A percentile compares a stretch with the other conserved stretches of the same genome.
Conservation (phyloP, 2,888 invertebrate genomes). For the Rhagonycha fulva region DNA sequence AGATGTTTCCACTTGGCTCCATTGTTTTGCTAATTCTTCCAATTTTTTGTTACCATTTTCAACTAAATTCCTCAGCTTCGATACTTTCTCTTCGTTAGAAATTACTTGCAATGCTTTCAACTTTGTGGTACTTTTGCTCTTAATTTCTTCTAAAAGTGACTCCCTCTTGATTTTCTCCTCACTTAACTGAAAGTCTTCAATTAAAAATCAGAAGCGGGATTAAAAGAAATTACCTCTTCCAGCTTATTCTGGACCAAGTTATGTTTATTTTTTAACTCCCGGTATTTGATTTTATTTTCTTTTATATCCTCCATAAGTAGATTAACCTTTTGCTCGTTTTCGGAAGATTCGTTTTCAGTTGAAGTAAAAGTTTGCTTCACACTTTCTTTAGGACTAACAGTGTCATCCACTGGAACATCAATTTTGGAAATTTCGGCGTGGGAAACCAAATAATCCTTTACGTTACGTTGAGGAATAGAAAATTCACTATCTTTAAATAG, state of each 20-base stretch:
- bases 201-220: not conserved
- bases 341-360: not conserved
- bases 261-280: constrained; percentile 22
- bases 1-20: constrained; percentile 73
- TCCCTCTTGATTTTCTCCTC: constrained; percentile 50
- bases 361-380: not conserved
- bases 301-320: not conserved
- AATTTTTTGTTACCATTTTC: constrained; percentile 67
- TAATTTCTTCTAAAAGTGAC: constrained; percentile 51
- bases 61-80: constrained; percentile 62
- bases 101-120: constrained; percentile 67
- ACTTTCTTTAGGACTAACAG: not conserved
- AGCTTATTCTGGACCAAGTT: constrained; percentile 26
- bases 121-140: constrained; percentile 59
- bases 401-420: not conserved
- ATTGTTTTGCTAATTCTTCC: constrained; percentile 68
- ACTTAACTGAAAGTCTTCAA: constrained; percentile 25
- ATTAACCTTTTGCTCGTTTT: constrained; percentile 7
- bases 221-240: constrained; percentile 6
- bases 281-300: constrained; percentile 21
- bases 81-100: constrained; percentile 64
- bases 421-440: not conserved
- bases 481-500: constrained; percentile 42
- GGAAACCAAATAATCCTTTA: constrained; percentile 27
- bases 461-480: constrained; percentile 22